A percentile compares a stretch with the other conserved stretches of the same genome.
Conservation (phyloP, 2,113 vertebrate genomes). For the Toxotes jaculatrix region DNA sequence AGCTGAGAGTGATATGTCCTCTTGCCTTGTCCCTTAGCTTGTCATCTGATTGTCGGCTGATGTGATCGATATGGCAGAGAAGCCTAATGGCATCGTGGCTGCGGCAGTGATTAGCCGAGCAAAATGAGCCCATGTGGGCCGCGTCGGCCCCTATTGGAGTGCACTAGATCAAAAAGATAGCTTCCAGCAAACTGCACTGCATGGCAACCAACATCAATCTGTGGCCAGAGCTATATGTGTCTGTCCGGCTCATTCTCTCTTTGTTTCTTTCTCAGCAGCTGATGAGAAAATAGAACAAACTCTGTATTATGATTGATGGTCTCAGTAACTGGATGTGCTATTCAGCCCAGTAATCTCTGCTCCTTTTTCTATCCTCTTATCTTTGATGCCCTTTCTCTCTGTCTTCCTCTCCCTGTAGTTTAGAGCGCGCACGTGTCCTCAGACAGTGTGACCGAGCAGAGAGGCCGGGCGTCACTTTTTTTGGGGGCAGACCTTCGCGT, state of each 20-base stretch:
- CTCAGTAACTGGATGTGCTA: slow-evolving; percentile 36
- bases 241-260: slow-evolving; percentile 8
- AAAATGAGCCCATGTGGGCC: slow-evolving; percentile 66
- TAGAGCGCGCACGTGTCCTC: slow-evolving; percentile 64
- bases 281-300: slow-evolving; percentile 46
- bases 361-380: slow-evolving; percentile 24
- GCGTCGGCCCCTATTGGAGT: slow-evolving; percentile 48
- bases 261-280: slow-evolving; percentile 28
- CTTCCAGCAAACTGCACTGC: slow-evolving; percentile 58
- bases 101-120: slow-evolving; percentile 63
- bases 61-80: slow-evolving; percentile 64
- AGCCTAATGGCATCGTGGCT: slow-evolving; percentile 58
- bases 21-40: slow-evolving; percentile 50
- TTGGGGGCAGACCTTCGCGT: slow-evolving; percentile 76
- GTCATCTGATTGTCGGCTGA: slow-evolving; percentile 42
- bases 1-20: slow-evolving; percentile 55
- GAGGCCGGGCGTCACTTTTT: slow-evolving; percentile 69
- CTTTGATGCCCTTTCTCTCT: slow-evolving; percentile 38
- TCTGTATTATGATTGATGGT: slow-evolving; percentile 50
- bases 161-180: slow-evolving; percentile 67
- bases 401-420: slow-evolving; percentile 46
- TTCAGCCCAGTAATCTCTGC: slow-evolving; percentile 30
- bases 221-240: slow-evolving; percentile 27
- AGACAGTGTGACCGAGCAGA: slow-evolving; percentile 72
- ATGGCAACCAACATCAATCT: slow-evolving; percentile 60